Evolutionary conservation across 2,797 vertebrate species (phyloP).

Genomic region (Xenopus petersii): DNA sequence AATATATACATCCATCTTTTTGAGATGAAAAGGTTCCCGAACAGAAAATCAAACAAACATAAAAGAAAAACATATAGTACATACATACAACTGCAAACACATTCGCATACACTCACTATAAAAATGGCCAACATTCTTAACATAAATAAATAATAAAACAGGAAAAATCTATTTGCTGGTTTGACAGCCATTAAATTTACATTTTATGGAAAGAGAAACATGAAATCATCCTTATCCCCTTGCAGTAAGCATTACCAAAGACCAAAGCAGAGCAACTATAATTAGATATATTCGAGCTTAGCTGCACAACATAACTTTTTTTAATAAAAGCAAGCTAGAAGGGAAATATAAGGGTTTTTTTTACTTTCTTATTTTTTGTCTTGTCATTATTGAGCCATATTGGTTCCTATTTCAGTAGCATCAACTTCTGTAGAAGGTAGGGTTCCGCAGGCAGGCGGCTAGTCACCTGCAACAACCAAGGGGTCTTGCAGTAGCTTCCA

Average conservation of each 20-base stretch:
- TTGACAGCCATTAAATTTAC: conserved; percentile 80
- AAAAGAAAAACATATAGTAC: conserved; percentile 53
- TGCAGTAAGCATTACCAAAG: conserved; percentile 73
- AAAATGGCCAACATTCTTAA: conserved; percentile 73
- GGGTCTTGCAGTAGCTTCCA: conserved; percentile 97
- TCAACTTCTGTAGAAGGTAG: conserved; percentile 97
- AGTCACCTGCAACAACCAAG: conserved; percentile 99
- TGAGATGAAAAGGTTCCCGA: conserved; percentile 44
- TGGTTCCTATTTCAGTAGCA: conserved; percentile 56
- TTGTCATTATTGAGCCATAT: conserved; percentile 50
- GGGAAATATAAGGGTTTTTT: conserved; percentile 62
- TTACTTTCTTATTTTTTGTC: conserved; percentile 55
- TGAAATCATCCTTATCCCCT: conserved; percentile 62
- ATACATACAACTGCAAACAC: conserved; percentile 55
- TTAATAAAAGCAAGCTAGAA: conserved; percentile 85
- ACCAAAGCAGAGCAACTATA: conserved; percentile 95
- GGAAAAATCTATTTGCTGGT: conserved; percentile 67
- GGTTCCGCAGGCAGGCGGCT: conserved; percentile 99
- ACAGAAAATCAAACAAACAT: conserved; percentile 20
- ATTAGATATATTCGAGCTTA: conserved; percentile 86
- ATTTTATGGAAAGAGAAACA: conserved; percentile 74
- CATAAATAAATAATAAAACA: conserved; percentile 66
- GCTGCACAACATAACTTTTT: conserved; percentile 69
- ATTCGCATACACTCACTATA: conserved; percentile 52
- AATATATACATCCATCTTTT: conserved; percentile 56